Evolutionary conservation across 2,797 vertebrate species (phyloP).

Genomic region (Myotis daubentonii): DNA sequence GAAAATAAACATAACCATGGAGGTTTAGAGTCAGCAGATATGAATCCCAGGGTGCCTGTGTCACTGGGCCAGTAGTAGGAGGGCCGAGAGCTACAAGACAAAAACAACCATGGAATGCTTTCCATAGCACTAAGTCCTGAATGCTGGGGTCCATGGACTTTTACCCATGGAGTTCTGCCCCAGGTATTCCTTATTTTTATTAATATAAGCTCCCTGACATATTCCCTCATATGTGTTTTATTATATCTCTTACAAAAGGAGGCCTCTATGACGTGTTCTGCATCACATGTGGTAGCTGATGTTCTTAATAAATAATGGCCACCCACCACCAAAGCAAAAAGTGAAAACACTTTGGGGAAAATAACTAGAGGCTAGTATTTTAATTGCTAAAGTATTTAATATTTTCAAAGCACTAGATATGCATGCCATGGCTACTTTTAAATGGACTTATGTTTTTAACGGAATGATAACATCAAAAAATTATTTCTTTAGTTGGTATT

Average conservation of each 20-base stretch:
- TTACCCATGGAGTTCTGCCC: not conserved
- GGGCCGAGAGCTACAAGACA: not conserved
- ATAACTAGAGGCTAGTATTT: not conserved
- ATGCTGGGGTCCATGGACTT: not conserved
- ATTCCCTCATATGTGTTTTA: not conserved
- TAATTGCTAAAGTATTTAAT: not conserved
- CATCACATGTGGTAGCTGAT: not conserved
- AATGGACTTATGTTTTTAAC: not conserved
- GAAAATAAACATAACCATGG: slow-evolving; percentile 60
- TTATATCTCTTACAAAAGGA: not conserved
- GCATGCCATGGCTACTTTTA: not conserved
- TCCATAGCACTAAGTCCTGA: not conserved
- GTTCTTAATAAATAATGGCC: not conserved
- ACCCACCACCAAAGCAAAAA: not conserved
- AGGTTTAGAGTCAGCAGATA: slow-evolving; percentile 50
- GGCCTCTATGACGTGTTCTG: not conserved
- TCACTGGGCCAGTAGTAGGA: not conserved
- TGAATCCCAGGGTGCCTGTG: not conserved
- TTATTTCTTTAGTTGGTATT: not conserved
- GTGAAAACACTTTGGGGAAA: not conserved
- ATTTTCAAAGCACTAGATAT: not conserved
- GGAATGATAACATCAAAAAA: not conserved
- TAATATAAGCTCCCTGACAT: not conserved
- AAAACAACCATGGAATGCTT: not conserved
- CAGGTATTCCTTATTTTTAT: not conserved